phyloP scores from a whole-genome alignment of 92 coral and sea anemone genomes.

The Parazoanthus atlanticus region DNA sequence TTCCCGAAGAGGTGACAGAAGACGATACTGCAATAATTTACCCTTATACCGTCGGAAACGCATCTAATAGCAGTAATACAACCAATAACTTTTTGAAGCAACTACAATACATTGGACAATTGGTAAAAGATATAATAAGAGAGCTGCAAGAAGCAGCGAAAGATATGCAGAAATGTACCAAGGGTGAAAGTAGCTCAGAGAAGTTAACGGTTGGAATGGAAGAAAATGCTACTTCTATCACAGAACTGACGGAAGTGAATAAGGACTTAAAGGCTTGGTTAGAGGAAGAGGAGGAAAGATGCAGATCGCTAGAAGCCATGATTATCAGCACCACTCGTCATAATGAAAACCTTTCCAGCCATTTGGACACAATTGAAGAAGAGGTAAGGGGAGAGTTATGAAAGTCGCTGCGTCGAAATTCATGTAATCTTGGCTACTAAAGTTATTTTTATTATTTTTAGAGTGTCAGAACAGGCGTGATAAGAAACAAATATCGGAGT shows the following conservation, averaged over 20 bases:
- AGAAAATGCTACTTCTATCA: neutral
- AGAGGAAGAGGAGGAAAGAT: constrained; percentile 37
- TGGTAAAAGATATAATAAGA: neutral
- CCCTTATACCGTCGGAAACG: neutral
- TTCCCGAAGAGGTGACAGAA: constrained; percentile 22
- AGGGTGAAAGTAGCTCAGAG: neutral
- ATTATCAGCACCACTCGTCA: constrained; percentile 42
- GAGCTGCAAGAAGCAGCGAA: constrained; percentile 15
- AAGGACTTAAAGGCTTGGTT: constrained; percentile 30
- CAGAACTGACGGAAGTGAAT: constrained; percentile 1
- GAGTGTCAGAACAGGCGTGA: too few species aligned
- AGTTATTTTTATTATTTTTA: neutral
- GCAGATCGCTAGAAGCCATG: constrained; percentile 38
- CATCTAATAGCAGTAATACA: neutral
- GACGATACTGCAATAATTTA: neutral
- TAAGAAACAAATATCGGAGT: too few species aligned
- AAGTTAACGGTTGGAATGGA: neutral
- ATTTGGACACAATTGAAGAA: constrained; percentile 17
- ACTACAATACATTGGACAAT: neutral
- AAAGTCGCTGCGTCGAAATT: neutral
- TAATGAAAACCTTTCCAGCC: constrained; percentile 23
- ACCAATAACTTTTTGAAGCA: neutral
- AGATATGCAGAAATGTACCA: neutral
- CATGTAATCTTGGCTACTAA: neutral
- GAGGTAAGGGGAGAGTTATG: neutral